These are phyloP conservation scores for Copsychus sechellarum DNA, from an alignment of 2,113 vertebrate species.

Conservation along the genomic window DNA sequence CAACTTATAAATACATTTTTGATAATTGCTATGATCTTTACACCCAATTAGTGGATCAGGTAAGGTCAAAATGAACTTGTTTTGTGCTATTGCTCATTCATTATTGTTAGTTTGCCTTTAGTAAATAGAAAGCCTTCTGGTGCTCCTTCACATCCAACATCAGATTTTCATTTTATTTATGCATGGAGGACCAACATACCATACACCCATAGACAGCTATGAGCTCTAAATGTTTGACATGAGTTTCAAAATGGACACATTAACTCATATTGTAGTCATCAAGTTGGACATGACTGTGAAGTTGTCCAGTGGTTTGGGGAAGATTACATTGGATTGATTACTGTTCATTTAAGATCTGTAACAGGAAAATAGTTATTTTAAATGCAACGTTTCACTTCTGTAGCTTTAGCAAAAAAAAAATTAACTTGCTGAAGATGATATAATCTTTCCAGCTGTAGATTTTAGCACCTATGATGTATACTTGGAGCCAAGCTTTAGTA, in stretches of 20 bases:
- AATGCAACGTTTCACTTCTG: neutral
- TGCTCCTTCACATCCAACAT: neutral
- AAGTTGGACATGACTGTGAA: neutral
- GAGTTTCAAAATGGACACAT: neutral
- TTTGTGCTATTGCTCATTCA: neutral
- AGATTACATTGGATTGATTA: neutral
- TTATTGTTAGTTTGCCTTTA: neutral
- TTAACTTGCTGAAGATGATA: neutral
- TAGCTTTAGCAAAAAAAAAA: neutral
- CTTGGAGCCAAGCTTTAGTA: neutral
- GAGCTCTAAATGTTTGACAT: neutral
- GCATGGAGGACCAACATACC: neutral
- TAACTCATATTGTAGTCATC: neutral
- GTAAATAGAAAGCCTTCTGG: neutral
- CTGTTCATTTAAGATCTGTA: neutral
- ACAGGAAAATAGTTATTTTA: neutral
- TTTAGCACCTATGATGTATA: neutral
- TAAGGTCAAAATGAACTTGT: slow-evolving; percentile 58
- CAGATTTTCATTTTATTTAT: neutral
- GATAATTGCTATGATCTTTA: slow-evolving; percentile 97
- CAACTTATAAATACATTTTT: slow-evolving; percentile 97
- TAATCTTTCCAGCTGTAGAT: neutral
- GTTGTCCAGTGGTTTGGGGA: neutral
- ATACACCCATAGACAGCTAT: neutral
- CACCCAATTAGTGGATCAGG: slow-evolving; percentile 92